Percentiles rank a stretch among this genome's conserved stretches.
Conservation (phyloP, 2,888 invertebrate species). For the Leucoptera coffeella region DNA sequence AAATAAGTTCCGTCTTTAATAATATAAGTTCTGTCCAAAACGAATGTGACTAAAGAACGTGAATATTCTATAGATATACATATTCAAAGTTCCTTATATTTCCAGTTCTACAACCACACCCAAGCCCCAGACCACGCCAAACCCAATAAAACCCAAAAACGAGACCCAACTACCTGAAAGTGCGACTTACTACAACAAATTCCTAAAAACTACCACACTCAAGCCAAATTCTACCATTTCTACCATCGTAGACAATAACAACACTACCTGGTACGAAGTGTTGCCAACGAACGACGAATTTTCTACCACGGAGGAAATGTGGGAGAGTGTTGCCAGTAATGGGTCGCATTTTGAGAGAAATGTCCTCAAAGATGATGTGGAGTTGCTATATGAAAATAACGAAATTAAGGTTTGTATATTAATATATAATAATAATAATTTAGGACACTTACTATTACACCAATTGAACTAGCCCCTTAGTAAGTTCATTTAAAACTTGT, state of each 20-base stretch:
- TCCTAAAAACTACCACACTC: slow-evolving; percentile 30
- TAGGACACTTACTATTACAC: too few relatives aligned
- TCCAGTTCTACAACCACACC: slow-evolving; percentile 12
- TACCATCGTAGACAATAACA: slow-evolving; percentile 14
- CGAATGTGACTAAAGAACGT: too few relatives aligned
- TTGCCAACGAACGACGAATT: slow-evolving; percentile 20
- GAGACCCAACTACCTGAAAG: slow-evolving; percentile 19
- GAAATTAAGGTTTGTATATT: too few relatives aligned
- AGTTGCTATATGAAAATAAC: slow-evolving; percentile 31
- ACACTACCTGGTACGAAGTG: slow-evolving; percentile 35
- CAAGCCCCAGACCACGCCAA: slow-evolving; percentile 10
- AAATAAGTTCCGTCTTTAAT: too few relatives aligned
- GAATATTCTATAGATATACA: too few relatives aligned
- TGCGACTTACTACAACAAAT: slow-evolving; percentile 38
- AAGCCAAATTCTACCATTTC: slow-evolving; percentile 13
- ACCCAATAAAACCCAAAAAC: slow-evolving; percentile 11
- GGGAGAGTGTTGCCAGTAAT: slow-evolving; percentile 32
- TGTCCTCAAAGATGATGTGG: too few relatives aligned
- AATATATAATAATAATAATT: too few relatives aligned
- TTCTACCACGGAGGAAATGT: slow-evolving; percentile 28
- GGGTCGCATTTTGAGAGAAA: slow-evolving; percentile 19
- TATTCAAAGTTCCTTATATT: too few relatives aligned
- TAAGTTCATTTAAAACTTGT: too few relatives aligned
- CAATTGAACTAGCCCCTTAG: too few relatives aligned
- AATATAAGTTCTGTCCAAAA: too few relatives aligned